Evolutionary conservation across 2,888 invertebrate species (phyloP).

Genomic region (Drosophila peninsularis): DNA sequence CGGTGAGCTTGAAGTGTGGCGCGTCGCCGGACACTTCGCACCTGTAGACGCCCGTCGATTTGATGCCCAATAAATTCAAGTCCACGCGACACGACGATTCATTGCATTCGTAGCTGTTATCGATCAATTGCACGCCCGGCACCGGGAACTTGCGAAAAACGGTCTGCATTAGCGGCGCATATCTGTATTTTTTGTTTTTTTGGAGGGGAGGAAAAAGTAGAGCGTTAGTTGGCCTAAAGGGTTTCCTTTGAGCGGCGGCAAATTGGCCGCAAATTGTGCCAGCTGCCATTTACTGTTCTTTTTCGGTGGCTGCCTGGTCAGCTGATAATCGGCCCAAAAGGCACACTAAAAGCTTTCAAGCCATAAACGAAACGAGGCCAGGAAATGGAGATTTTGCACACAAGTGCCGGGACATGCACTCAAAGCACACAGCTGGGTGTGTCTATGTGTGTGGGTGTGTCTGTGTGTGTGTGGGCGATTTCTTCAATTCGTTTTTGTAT

Average conservation of each 20-base stretch:
- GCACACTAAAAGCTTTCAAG: constrained; percentile 72
- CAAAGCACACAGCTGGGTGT: constrained; percentile 44
- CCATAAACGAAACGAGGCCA: constrained; percentile 64
- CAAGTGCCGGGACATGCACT: constrained; percentile 75
- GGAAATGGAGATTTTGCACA: constrained; percentile 72
- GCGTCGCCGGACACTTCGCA: constrained; percentile 88
- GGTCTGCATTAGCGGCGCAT: constrained; percentile 82
- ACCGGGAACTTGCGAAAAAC: constrained; percentile 81
- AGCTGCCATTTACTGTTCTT: constrained; percentile 45
- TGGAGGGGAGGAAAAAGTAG: background rate
- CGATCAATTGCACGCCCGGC: constrained; percentile 77
- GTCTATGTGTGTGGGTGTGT: constrained; percentile 12
- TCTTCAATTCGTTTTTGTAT: constrained; percentile 75
- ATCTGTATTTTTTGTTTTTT: constrained; percentile 60
- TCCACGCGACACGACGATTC: constrained; percentile 82
- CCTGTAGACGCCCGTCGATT: constrained; percentile 86
- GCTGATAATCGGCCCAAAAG: constrained; percentile 64
- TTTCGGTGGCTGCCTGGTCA: constrained; percentile 36
- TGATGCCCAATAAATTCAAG: constrained; percentile 79
- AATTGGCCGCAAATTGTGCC: constrained; percentile 68
- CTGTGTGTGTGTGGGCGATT: constrained; percentile 23
- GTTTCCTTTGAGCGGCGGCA: constrained; percentile 39
- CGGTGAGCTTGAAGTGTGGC: constrained; percentile 86
- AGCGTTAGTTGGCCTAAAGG: constrained; percentile 19
- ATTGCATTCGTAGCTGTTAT: constrained; percentile 81